Evolutionary conservation across 2,888 invertebrate genomes (phyloP).

Genomic region (Theretra japonica): DNA sequence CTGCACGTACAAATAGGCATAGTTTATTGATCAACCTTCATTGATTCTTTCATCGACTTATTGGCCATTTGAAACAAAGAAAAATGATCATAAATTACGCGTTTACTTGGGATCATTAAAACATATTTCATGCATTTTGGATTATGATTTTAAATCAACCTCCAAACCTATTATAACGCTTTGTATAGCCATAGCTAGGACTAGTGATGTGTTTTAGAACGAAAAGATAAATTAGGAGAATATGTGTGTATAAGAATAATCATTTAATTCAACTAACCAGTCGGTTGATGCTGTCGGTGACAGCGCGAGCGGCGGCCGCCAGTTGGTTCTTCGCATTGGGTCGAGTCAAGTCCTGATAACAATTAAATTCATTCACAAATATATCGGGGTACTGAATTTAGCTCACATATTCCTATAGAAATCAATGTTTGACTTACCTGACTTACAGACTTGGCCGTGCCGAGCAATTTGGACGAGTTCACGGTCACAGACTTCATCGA

Average conservation of each 20-base stretch:
- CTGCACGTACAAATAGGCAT: constrained; percentile 48
- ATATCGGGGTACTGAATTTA: not conserved
- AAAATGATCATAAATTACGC: too few species aligned
- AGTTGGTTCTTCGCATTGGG: constrained; percentile 96
- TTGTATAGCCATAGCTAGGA: too few species aligned
- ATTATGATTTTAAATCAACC: too few species aligned
- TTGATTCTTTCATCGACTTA: too few species aligned
- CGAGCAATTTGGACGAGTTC: constrained; percentile 93
- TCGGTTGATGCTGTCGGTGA: constrained; percentile 96
- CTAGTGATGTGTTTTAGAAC: too few species aligned
- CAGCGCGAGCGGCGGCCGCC: constrained; percentile 93
- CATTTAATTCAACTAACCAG: constrained; percentile 83
- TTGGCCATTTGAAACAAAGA: too few species aligned
- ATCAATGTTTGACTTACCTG: constrained; percentile 72
- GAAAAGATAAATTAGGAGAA: too few species aligned
- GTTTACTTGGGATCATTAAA: too few species aligned
- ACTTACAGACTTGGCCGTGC: constrained; percentile 94
- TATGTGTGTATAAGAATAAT: not conserved
- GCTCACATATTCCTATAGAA: not conserved
- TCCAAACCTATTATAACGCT: too few species aligned
- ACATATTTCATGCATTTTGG: too few species aligned
- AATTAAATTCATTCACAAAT: not conserved
- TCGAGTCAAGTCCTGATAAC: constrained; percentile 89
- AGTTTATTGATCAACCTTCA: too few species aligned
- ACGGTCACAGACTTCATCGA: constrained; percentile 95